phyloP scores from a whole-genome alignment of 2,888 invertebrate genomes.

The Steinernema carpocapsae region DNA sequence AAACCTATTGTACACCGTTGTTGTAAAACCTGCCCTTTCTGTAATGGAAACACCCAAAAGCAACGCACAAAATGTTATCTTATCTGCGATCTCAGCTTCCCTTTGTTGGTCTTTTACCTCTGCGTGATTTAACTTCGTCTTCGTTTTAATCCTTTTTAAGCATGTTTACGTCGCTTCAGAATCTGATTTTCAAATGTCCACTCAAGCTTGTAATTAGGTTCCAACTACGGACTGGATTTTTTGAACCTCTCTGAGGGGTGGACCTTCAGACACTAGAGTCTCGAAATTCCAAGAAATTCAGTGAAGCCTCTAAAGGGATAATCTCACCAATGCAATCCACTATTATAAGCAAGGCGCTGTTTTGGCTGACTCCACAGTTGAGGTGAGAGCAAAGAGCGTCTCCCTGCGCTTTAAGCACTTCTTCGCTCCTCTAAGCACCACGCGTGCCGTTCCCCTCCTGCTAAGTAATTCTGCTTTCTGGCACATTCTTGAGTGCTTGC shows the following conservation, averaged over 20 bases:
- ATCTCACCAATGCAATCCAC: too few relatives aligned
- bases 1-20: too few relatives aligned
- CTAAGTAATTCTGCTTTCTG: constrained; percentile 32
- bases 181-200: too few relatives aligned
- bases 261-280: too few relatives aligned
- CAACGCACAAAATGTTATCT: not conserved
- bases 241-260: too few relatives aligned
- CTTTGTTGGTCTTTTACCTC: not conserved
- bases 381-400: not conserved
- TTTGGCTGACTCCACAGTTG: too few relatives aligned
- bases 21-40: too few relatives aligned
- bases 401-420: not conserved
- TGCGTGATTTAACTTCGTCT: not conserved
- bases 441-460: not conserved
- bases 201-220: too few relatives aligned
- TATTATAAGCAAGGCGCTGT: too few relatives aligned
- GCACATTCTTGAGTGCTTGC: not conserved
- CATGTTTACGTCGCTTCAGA: not conserved
- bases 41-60: not conserved
- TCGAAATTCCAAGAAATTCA: too few relatives aligned
- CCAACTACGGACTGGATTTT: too few relatives aligned
- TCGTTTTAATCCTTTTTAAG: constrained; percentile 1
- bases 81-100: not conserved
- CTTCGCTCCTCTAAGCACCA: not conserved
- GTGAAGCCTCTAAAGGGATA: too few relatives aligned